Evolutionary conservation across 2,888 invertebrate species (phyloP), one percentile per base, ranked within the genome.

Genomic region (Eumacrocentrus americanus): DNA sequence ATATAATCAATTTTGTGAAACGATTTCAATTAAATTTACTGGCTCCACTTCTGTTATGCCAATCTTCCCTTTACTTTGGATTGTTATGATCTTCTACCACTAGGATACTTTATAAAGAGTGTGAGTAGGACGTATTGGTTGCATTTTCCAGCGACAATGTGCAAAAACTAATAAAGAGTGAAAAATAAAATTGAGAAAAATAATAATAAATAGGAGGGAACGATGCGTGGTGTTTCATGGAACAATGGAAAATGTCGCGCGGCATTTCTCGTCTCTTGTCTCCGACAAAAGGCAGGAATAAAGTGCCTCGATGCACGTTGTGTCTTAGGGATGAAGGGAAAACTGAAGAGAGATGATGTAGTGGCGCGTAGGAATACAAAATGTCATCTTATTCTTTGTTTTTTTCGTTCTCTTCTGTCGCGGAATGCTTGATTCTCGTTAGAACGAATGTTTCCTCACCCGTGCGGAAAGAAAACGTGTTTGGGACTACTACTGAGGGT

Each of bases 401-500:
- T 35, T 25, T 38, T 48, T 47, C 25, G 35, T 59, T 53, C 29
- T 4, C 29, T 4, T 29, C n/a, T n/a, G n/a, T 46, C 51, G 23
- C 25, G 22, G 42, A 58, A 52, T 54, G 52, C 47, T 54, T 53
- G 38, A 53, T 20, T 47, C 47, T 53, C 48, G 53, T 54, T 53
- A 58, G 22, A 58, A 52, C 35, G 52, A 44, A 58, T 51, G 35
- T 58, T 54, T 48, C 29, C 23, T 54, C 53, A 54, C 40, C 53
- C 59, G 59, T 59, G 53, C 54, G 29, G 40, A 59, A 48, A 14
- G 23, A 59, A 59, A 59, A 59, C 50, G 59, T 53, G 53, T 25
- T 29, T 12, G 25, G 34, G 22, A 51, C 38, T 37, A 53, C 44
- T 51, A 40, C 20, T 50, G 48, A 20, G 9, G 34, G n/a, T 18